Evolutionary conservation across 1,140 invertebrate species (phyloP).

Genomic region (Anoplolepis gracilipes): DNA sequence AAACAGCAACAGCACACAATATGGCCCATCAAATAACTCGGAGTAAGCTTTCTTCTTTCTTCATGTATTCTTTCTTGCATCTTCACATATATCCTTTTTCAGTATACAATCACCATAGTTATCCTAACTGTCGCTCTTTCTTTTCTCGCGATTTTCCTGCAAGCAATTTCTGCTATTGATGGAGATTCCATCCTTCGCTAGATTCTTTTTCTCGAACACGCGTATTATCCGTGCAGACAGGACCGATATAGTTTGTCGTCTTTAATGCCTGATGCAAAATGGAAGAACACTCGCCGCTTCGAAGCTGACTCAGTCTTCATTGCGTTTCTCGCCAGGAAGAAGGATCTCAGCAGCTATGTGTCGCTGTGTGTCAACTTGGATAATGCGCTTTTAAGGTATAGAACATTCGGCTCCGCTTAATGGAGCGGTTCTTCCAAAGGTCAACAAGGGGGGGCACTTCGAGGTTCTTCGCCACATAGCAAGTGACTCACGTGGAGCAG

Average conservation of each 20-base stretch:
- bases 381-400: slow-evolving; percentile 33
- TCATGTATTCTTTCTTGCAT: neutral
- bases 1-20: slow-evolving; percentile 4
- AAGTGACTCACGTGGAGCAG: slow-evolving; percentile 78
- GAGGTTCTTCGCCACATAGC: slow-evolving; percentile 69
- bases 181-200: slow-evolving; percentile 14
- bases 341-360: slow-evolving; percentile 51
- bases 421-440: slow-evolving; percentile 32
- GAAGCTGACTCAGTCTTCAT: slow-evolving; percentile 52
- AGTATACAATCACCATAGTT: slow-evolving; percentile 10
- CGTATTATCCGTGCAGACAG: neutral
- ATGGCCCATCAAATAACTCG: slow-evolving; percentile 58
- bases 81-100: neutral
- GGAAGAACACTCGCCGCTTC: slow-evolving; percentile 61
- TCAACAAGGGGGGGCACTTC: slow-evolving; percentile 67
- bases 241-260: slow-evolving; percentile 31
- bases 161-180: slow-evolving; percentile 14
- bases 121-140: neutral
- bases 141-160: neutral
- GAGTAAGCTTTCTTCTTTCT: slow-evolving; percentile 29
- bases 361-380: slow-evolving; percentile 39
- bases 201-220: neutral
- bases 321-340: slow-evolving; percentile 61
- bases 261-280: slow-evolving; percentile 44
- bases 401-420: slow-evolving; percentile 33